Percentiles rank a stretch among this genome's conserved stretches.
Conservation (phyloP, 1,140 invertebrate species). For the Drosophila neocordata region DNA sequence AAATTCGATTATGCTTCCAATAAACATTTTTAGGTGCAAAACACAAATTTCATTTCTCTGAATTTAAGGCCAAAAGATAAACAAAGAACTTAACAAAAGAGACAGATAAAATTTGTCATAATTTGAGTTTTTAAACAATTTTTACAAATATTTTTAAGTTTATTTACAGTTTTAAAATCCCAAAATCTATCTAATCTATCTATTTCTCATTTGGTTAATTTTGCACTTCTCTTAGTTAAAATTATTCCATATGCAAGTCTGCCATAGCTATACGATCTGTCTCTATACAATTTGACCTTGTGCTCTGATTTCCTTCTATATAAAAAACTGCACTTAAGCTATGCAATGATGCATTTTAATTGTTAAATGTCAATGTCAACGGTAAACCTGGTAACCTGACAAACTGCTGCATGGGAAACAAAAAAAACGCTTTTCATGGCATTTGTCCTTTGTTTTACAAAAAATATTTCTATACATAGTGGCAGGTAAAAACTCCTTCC, state of each 20-base stretch:
- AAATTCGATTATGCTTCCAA: neutral
- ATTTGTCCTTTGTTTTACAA: neutral
- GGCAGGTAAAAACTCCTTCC: neutral
- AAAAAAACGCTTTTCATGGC: neutral
- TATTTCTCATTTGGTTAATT: no score
- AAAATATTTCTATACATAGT: neutral
- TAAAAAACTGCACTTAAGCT: neutral
- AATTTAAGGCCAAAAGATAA: neutral
- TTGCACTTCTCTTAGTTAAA: no score
- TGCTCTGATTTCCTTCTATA: neutral
- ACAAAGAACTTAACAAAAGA: no score
- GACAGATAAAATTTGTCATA: no score
- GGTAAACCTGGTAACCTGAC: neutral
- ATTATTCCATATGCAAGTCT: no score
- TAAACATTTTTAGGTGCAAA: neutral
- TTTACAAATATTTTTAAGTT: no score
- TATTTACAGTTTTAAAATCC: no score
- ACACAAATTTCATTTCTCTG: neutral
- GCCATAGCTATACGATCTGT: no score
- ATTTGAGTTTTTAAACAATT: no score
- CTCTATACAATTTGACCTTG: neutral
- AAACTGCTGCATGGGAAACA: neutral
- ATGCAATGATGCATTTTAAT: neutral
- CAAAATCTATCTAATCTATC: no score
- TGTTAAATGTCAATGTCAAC: slow-evolving; percentile 18